phyloP scores from a whole-genome alignment of 2,888 invertebrate genomes.

The Taphrorychus bicolor region DNA sequence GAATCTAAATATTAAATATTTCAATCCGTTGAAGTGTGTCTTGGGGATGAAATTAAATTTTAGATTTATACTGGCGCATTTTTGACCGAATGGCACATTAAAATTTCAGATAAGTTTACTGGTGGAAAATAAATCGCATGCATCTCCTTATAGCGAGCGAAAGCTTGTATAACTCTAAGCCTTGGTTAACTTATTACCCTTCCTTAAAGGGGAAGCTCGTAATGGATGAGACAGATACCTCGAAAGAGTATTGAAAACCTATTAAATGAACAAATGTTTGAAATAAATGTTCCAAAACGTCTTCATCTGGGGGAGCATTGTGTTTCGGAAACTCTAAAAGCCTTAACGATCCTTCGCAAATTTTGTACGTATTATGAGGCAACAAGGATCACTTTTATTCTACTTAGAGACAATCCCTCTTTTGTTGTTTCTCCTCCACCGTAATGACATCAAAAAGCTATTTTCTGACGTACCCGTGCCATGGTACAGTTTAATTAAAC shows the following conservation, averaged over 20 bases:
- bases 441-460: slow-evolving; percentile 7
- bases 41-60: slow-evolving; percentile 27
- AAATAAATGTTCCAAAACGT: slow-evolving; percentile 19
- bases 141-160: not conserved
- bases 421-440: slow-evolving; percentile 1
- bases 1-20: not conserved
- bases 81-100: slow-evolving; percentile 22
- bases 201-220: slow-evolving; percentile 1
- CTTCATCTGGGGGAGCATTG: slow-evolving; percentile 8
- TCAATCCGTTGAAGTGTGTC: not conserved
- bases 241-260: slow-evolving; percentile 14
- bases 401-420: slow-evolving; percentile 12
- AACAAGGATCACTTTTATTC: slow-evolving; percentile 24
- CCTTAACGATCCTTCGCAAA: slow-evolving; percentile 21
- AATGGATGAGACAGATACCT: slow-evolving; percentile 7
- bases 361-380: slow-evolving; percentile 27
- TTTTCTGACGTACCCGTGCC: not conserved
- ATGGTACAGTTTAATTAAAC: not conserved
- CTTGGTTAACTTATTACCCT: not conserved
- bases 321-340: slow-evolving; percentile 22
- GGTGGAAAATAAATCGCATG: not conserved
- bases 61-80: slow-evolving; percentile 28
- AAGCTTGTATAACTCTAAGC: not conserved
- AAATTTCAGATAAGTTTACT: slow-evolving; percentile 14
- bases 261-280: slow-evolving; percentile 14